These are phyloP conservation scores for Conus betulinus DNA, from an alignment of 1,140 invertebrate species.

Conservation along the genomic window DNA sequence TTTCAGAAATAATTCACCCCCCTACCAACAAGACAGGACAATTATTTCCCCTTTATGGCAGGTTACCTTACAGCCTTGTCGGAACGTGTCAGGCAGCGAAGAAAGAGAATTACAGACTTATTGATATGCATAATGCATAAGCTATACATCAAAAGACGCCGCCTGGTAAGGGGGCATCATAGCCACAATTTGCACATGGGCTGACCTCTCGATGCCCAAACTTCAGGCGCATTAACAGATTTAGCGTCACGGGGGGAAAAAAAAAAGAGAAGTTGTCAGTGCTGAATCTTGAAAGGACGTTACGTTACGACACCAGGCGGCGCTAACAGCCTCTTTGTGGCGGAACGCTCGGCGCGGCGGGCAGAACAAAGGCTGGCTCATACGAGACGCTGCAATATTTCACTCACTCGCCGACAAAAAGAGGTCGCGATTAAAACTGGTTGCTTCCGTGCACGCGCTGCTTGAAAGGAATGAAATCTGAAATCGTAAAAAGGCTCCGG, in stretches of 20 bases:
- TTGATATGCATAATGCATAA: constrained; percentile 7
- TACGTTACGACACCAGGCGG: too few relatives aligned
- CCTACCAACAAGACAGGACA: background rate
- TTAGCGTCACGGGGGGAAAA: too few relatives aligned
- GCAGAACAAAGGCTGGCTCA: background rate
- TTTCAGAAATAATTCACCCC: background rate
- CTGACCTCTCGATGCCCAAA: background rate
- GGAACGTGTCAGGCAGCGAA: background rate
- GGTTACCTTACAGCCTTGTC: background rate
- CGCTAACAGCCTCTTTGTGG: background rate
- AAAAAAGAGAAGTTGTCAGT: too few relatives aligned
- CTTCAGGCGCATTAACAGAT: background rate
- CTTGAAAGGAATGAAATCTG: background rate
- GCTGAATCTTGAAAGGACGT: background rate
- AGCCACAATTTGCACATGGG: background rate
- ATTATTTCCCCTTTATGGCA: background rate
- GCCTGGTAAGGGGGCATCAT: background rate
- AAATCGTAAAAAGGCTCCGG: background rate
- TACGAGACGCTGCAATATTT: background rate
- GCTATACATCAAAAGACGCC: background rate
- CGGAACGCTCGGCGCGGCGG: background rate
- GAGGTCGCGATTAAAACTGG: background rate
- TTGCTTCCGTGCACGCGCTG: background rate
- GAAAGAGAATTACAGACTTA: background rate
- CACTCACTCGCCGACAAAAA: background rate